Evolutionary conservation across 2,797 vertebrate genomes (phyloP).

Genomic region (Podarcis siculus): DNA sequence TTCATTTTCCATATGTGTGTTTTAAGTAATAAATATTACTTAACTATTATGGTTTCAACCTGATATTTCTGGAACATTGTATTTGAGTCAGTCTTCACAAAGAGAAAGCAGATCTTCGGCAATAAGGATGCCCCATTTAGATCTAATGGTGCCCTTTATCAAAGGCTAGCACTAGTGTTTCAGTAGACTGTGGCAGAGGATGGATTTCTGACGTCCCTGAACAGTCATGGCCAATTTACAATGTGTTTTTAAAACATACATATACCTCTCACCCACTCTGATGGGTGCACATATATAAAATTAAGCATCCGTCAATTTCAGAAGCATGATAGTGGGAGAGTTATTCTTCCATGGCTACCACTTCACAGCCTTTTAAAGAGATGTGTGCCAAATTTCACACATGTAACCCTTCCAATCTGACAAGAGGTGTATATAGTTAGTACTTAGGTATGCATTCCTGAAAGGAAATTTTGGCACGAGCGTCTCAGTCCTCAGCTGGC

Average conservation of each 20-base stretch:
- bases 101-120: too few species aligned
- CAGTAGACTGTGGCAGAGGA: too few species aligned
- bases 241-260: not conserved
- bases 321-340: not conserved
- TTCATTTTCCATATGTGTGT: too few species aligned
- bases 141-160: too few species aligned
- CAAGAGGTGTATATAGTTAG: not conserved
- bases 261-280: not conserved
- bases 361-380: not conserved
- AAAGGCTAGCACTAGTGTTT: too few species aligned
- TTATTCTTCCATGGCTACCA: not conserved
- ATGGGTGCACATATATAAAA: not conserved
- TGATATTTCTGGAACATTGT: too few species aligned
- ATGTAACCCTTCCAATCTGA: not conserved
- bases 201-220: too few species aligned
- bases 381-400: not conserved
- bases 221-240: too few species aligned
- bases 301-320: not conserved
- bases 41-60: too few species aligned
- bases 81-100: too few species aligned
- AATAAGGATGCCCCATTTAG: too few species aligned
- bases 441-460: not conserved
- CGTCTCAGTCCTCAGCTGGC: not conserved
- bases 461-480: not conserved
- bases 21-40: too few species aligned